These are phyloP conservation scores for Onychostruthus taczanowskii DNA, from an alignment of 2,113 vertebrate genomes.

Conservation along the genomic window DNA sequence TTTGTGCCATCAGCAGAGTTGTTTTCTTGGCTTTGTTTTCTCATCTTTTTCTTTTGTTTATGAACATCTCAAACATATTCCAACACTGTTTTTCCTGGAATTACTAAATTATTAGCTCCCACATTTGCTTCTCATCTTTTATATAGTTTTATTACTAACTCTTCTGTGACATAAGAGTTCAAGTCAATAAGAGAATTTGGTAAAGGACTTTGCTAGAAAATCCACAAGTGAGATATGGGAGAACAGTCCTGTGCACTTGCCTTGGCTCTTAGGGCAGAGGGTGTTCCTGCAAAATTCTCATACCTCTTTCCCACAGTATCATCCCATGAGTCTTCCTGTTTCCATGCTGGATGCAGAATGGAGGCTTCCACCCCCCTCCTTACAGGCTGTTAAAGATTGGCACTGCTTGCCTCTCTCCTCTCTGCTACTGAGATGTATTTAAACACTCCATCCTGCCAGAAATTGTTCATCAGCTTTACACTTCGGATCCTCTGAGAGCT, in stretches of 20 bases:
- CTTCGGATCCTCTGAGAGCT: neutral
- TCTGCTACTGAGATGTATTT: neutral
- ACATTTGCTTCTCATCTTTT: neutral
- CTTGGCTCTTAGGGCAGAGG: neutral
- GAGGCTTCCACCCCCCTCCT: neutral
- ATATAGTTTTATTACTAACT: neutral
- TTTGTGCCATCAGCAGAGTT: neutral
- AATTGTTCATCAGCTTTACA: neutral
- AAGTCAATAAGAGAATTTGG: neutral
- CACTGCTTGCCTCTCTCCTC: neutral
- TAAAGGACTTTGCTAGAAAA: neutral
- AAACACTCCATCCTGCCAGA: neutral
- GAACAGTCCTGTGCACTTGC: too few relatives aligned
- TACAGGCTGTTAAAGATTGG: accelerated
- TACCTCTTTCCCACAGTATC: neutral
- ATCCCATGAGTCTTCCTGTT: neutral
- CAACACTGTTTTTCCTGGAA: neutral
- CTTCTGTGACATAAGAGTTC: neutral
- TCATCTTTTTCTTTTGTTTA: neutral
- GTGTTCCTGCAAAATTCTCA: neutral
- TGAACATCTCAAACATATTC: neutral
- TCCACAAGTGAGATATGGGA: accelerated
- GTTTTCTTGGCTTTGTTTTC: neutral
- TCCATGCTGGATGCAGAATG: accelerated
- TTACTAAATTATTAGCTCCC: neutral